Evolutionary conservation across 1,140 invertebrate genomes (phyloP).

Genomic region (Pygmarrhopalites habei): DNA sequence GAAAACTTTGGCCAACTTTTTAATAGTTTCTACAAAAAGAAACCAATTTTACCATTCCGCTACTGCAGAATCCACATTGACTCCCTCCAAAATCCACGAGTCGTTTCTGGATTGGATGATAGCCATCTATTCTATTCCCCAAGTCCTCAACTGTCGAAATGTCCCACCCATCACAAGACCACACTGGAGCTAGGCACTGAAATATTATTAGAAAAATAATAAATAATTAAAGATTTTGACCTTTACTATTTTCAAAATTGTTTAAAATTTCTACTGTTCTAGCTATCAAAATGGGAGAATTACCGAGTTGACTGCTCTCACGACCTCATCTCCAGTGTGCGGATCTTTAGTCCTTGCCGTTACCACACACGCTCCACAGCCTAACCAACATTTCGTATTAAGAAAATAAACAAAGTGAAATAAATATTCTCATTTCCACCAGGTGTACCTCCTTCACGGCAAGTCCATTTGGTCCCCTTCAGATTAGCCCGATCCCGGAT

Average conservation of each 20-base stretch:
- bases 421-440: too few species aligned
- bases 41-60: constrained; percentile 7
- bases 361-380: constrained; percentile 49
- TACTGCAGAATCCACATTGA: constrained; percentile 1
- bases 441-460: constrained; percentile 60
- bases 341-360: constrained; percentile 41
- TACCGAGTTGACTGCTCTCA: constrained; percentile 42
- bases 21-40: too few species aligned
- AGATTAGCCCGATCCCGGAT: constrained; percentile 58
- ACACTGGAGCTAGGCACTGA: constrained; percentile 65
- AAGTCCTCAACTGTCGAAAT: constrained; percentile 48
- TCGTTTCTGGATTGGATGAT: constrained; percentile 56
- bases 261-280: too few species aligned
- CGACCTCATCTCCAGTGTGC: constrained; percentile 26
- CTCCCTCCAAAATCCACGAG: constrained; percentile 59
- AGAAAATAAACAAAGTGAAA: neutral
- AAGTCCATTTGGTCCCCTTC: constrained; percentile 68
- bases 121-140: constrained; percentile 63
- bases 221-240: too few species aligned
- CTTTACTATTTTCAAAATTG: neutral
- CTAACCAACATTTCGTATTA: too few species aligned
- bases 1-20: too few species aligned
- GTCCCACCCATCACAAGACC: constrained; percentile 64
- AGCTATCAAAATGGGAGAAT: too few species aligned
- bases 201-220: too few species aligned